phyloP scores from a whole-genome alignment of 2,888 invertebrate genomes.

The Drosophila robusta region DNA sequence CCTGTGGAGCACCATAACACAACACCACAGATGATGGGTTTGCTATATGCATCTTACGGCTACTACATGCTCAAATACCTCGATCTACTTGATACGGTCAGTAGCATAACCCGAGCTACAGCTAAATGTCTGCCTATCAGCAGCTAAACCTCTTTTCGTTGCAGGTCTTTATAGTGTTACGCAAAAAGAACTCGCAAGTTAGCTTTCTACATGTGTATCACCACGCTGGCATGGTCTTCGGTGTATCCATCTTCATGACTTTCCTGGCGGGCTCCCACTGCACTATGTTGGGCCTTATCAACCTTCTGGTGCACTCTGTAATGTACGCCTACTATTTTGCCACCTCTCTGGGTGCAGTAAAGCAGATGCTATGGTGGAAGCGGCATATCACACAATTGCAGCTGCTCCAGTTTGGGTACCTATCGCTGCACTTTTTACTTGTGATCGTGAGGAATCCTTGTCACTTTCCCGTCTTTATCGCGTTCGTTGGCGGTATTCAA shows the following conservation, averaged over 20 bases:
- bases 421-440: constrained; percentile 87
- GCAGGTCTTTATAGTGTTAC: constrained; percentile 90
- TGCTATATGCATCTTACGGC: constrained; percentile 86
- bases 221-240: constrained; percentile 91
- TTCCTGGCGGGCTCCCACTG: constrained; percentile 89
- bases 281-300: constrained; percentile 89
- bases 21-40: constrained; percentile 83
- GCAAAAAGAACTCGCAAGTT: constrained; percentile 93
- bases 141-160: constrained; percentile 10
- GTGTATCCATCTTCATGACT: constrained; percentile 88
- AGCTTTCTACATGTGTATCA: constrained; percentile 95
- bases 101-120: constrained; percentile 18
- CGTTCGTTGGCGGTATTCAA: constrained; percentile 79
- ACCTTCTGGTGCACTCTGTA: constrained; percentile 91
- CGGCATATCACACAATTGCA: constrained; percentile 94
- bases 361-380: constrained; percentile 92
- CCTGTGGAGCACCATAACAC: constrained; percentile 70
- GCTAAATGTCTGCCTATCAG: neutral
- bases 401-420: constrained; percentile 89
- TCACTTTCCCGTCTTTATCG: constrained; percentile 68
- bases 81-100: constrained; percentile 90
- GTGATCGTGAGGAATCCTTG: constrained; percentile 80
- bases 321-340: constrained; percentile 95
- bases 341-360: constrained; percentile 90
- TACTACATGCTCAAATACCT: constrained; percentile 90